Evolutionary conservation across 2,888 invertebrate species (phyloP).

Genomic region (Listrodromus nycthemerus): DNA sequence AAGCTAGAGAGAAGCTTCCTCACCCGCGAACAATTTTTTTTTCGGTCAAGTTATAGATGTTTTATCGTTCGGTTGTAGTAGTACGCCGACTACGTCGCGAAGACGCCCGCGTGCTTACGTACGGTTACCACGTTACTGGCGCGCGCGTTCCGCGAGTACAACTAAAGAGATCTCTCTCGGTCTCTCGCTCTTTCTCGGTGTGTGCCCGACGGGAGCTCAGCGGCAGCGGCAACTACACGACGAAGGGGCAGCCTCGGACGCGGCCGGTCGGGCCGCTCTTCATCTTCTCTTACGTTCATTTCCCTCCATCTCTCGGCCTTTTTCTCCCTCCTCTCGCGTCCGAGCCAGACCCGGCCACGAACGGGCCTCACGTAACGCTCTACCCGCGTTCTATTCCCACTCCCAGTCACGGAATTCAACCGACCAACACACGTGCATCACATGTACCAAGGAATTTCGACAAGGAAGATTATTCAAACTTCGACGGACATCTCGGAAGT

Average conservation of each 20-base stretch:
- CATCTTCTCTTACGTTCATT: slow-evolving; percentile 11
- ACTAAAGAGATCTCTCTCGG: slow-evolving; percentile 54
- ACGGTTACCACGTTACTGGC: slow-evolving; percentile 67
- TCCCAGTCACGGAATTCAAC: slow-evolving; percentile 10
- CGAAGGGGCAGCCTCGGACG: slow-evolving; percentile 55
- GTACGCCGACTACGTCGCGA: slow-evolving; percentile 47
- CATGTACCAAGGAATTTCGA: not conserved
- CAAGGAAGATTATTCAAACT: not conserved
- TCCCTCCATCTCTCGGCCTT: slow-evolving; percentile 31
- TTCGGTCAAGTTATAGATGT: not conserved
- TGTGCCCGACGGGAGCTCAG: slow-evolving; percentile 52
- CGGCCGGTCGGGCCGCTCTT: slow-evolving; percentile 51
- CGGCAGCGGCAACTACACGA: slow-evolving; percentile 50
- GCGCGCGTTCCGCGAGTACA: slow-evolving; percentile 64
- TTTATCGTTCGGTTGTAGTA: slow-evolving; percentile 19
- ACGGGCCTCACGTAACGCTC: slow-evolving; percentile 11
- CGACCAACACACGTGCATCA: not conserved
- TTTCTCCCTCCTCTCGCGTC: slow-evolving; percentile 19
- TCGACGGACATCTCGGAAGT: not conserved
- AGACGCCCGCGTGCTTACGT: slow-evolving; percentile 54
- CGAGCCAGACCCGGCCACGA: not conserved
- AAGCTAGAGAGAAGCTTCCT: not conserved
- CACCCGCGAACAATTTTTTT: slow-evolving; percentile 24
- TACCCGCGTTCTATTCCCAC: not conserved
- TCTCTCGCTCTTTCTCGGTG: slow-evolving; percentile 40